Conservation (phyloP, 2,113 vertebrate genomes). For the Mesembrinibis cayennensis region DNA sequence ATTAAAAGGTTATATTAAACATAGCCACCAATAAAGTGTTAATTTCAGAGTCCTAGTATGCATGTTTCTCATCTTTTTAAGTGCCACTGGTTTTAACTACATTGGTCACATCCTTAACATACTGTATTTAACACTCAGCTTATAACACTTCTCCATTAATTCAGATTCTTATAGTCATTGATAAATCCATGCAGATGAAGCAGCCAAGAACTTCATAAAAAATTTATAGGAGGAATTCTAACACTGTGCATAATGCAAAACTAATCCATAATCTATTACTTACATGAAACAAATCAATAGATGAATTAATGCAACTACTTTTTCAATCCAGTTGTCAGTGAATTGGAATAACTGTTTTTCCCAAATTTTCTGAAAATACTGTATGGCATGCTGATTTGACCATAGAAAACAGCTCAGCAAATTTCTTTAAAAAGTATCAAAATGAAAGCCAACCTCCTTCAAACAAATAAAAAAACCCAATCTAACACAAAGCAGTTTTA, state of each 20-base stretch:
- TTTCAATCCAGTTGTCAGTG: neutral
- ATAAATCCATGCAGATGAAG: neutral
- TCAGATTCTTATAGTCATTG: neutral
- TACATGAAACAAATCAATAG: neutral
- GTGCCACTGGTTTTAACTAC: neutral
- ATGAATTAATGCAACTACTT: neutral
- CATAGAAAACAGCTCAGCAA: neutral
- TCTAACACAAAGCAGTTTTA: neutral
- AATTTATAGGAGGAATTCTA: neutral
- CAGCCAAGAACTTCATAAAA: slow-evolving; percentile 4
- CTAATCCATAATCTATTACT: neutral
- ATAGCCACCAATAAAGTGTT: neutral
- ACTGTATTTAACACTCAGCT: neutral
- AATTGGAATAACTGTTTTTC: neutral
- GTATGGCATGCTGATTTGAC: neutral
- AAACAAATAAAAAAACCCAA: neutral
- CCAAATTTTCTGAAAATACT: neutral
- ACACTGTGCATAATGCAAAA: neutral
- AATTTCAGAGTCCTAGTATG: neutral
- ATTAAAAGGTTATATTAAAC: neutral
- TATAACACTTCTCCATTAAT: neutral
- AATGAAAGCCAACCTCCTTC: neutral
- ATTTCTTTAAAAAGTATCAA: neutral
- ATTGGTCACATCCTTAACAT: neutral
- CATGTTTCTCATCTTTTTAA: neutral